Percentiles rank a stretch among this genome's conserved stretches.
Evolutionary conservation across 2,113 vertebrate species (phyloP).

Genomic region (Clarias magur): DNA sequence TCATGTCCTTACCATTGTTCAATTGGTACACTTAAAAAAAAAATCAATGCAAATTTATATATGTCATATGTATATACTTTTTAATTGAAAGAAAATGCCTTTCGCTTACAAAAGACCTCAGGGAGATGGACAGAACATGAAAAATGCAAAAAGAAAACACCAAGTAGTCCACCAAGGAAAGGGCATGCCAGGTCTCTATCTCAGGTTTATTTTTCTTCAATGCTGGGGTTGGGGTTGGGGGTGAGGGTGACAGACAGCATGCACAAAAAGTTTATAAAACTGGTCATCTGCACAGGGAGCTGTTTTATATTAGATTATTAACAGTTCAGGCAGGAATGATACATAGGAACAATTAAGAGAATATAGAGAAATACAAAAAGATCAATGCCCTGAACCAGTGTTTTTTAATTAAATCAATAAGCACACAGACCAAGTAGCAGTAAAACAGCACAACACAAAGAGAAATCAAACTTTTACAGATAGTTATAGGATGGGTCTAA

Average conservation of each 20-base stretch:
- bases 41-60: neutral
- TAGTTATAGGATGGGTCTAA: constrained; percentile 6
- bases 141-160: constrained; percentile 26
- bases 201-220: constrained; percentile 42
- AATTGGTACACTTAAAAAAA: too few relatives aligned
- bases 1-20: neutral
- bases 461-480: neutral
- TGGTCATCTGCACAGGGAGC: constrained; percentile 59
- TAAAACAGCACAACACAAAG: constrained; percentile 1
- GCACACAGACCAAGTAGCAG: constrained; percentile 19
- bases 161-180: neutral
- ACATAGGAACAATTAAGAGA: constrained; percentile 21
- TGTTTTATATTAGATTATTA: constrained; percentile 67
- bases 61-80: neutral
- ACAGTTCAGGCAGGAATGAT: constrained; percentile 58
- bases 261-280: constrained; percentile 59
- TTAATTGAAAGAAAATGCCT: neutral
- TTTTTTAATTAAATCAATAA: constrained; percentile 14
- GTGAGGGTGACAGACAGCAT: neutral
- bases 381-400: constrained; percentile 17
- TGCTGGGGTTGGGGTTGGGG: constrained; percentile 6
- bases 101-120: neutral
- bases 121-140: neutral
- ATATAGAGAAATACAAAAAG: constrained; percentile 33
- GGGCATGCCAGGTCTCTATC: constrained; percentile 36